Evolutionary conservation across 1,140 invertebrate species (phyloP).

Genomic region (Neodiprion virginianus): DNA sequence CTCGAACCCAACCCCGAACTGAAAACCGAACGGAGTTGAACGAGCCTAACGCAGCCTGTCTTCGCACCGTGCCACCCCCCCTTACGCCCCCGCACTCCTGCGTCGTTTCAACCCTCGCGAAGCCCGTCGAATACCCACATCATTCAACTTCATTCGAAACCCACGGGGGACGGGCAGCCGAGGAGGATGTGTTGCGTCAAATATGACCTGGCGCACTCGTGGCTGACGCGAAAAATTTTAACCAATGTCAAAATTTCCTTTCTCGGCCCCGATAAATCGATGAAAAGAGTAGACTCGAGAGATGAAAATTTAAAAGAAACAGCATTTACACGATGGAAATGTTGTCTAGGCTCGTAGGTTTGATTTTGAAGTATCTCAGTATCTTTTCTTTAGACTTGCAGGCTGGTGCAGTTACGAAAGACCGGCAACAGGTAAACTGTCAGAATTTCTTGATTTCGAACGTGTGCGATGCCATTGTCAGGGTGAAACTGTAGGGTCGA

Average conservation of each 20-base stretch:
- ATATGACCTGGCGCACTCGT: background rate
- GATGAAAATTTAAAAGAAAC: no score
- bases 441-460: no score
- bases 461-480: no score
- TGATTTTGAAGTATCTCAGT: no score
- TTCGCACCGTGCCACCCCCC: background rate
- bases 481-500: no score
- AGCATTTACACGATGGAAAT: no score
- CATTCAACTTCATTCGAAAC: background rate
- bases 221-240: background rate
- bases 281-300: no score
- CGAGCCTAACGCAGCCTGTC: background rate
- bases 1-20: background rate
- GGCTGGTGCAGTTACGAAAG: no score
- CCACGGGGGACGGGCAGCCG: background rate
- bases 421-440: no score
- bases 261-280: background rate
- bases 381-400: no score
- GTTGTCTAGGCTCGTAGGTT: no score
- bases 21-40: no score
- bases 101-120: background rate
- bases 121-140: constrained; percentile 4
- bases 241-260: background rate
- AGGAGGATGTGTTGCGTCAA: background rate
- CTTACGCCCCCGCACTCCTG: background rate